Base-by-base conservation (phyloP, 2,888 invertebrate species). In the Brachylomia viminalis region DNA sequence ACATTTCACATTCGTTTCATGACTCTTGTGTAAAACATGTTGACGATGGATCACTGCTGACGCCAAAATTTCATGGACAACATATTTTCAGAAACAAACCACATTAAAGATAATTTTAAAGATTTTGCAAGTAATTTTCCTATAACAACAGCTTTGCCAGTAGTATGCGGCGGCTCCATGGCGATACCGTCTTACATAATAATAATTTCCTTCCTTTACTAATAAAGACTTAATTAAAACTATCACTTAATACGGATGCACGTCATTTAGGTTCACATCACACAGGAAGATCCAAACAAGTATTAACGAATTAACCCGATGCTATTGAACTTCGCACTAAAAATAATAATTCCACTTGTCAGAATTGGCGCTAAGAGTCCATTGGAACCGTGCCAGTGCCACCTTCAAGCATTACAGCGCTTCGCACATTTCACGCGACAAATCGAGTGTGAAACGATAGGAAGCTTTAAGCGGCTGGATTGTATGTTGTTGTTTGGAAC, bases 261-360 rank as follows among this genome's bases (percentile, higher is more conserved):
- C 71, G 49, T 62, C 62, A 83, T 72, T 59, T 64, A 56, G 23
- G 64, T 75, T 62, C 66, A 67, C 73, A 72, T 56, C 42, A 72
- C 67, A 75, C 54, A 80, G 61, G 65, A 79, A 77, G 73, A 83
- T 67, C 45, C 64, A 59, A 67, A 74, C 75, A 81, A 71, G 54
- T 38, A 61, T 66, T 75, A 75, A 81, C 64, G 56, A 79, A 84
- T 83, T 83, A 86, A 81, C 78, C 80, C 70, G 47, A 83, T 87
- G 91, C 89, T 90, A 91, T 90, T 91, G 91, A 92, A 92, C 90
- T 91, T 90, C 82, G 62, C 83, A 85, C 85, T 88, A 83, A 90
- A 89, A 91, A 91, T 91, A 91, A 88, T 87, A 82, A 84, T 84
- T 74, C 61, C 86, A 86, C 90, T 85, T 88, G 88, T 90, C 90